Conservation (phyloP, 2,888 invertebrate genomes). For the Eupithecia inturbata region DNA sequence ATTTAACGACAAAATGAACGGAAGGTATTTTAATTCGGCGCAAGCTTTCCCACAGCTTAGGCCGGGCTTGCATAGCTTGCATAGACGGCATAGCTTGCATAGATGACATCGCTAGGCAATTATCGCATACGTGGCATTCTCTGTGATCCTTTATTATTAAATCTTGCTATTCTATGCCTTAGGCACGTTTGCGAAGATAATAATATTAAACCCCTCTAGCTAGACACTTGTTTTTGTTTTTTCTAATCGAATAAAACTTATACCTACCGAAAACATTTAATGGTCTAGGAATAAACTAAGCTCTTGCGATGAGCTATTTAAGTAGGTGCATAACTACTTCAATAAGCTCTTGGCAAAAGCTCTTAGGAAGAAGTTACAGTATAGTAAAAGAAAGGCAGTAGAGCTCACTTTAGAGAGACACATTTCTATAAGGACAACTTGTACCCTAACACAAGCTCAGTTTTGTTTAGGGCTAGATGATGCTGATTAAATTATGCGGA, state of each 20-base stretch:
- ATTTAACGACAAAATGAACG: slow-evolving; percentile 23
- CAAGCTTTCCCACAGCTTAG: slow-evolving; percentile 20
- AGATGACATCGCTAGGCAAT: slow-evolving; percentile 27
- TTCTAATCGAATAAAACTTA: too few relatives aligned
- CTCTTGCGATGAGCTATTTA: not conserved
- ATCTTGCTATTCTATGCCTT: slow-evolving; percentile 8
- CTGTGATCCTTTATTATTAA: slow-evolving; percentile 17
- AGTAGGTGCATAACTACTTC: not conserved
- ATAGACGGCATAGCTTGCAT: slow-evolving; percentile 18
- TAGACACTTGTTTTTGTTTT: not conserved
- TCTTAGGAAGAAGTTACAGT: too few relatives aligned
- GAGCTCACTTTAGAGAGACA: not conserved
- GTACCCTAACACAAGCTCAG: not conserved
- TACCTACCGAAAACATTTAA: not conserved
- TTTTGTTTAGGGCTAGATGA: not conserved
- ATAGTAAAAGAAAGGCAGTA: not conserved
- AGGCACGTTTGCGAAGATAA: not conserved
- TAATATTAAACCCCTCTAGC: not conserved
- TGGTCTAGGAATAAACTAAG: not conserved
- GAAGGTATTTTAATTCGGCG: slow-evolving; percentile 30
- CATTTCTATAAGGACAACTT: too few relatives aligned
- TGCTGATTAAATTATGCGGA: not conserved
- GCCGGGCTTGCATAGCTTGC: slow-evolving; percentile 20
- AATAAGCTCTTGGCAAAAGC: not conserved
- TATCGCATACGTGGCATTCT: slow-evolving; percentile 24